Conservation (phyloP, 2,113 vertebrate genomes). For the Siniperca chuatsi region DNA sequence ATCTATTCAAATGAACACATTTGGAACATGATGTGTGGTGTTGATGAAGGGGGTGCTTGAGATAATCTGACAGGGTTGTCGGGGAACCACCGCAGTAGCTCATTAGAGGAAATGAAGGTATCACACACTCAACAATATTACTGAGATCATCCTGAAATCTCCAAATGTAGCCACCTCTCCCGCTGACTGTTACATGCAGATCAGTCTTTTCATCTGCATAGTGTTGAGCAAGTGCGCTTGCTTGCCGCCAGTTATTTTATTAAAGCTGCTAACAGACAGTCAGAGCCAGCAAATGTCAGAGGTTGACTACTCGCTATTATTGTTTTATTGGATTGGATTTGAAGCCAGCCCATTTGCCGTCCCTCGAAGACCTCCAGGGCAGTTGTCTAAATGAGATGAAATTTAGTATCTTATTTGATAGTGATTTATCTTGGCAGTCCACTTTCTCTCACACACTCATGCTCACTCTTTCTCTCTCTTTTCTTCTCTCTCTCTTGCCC, state of each 20-base stretch:
- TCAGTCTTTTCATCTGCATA: conserved; percentile 21
- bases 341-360: conserved; percentile 52
- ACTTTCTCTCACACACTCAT: conserved; percentile 32
- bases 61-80: background rate
- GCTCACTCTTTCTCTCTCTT: conserved; percentile 12
- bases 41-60: background rate
- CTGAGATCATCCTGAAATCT: background rate
- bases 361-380: conserved; percentile 60
- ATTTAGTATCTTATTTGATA: conserved; percentile 68
- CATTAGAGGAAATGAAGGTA: background rate
- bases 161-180: conserved; percentile 1
- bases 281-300: conserved; percentile 63
- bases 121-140: background rate
- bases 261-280: conserved; percentile 52
- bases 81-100: background rate
- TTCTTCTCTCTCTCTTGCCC: conserved; percentile 7
- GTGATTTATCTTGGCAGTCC: conserved; percentile 71
- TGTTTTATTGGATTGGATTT: conserved; percentile 64
- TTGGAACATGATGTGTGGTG: background rate
- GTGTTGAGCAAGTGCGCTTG: conserved; percentile 6
- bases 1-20: background rate
- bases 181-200: conserved; percentile 8
- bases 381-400: conserved; percentile 67
- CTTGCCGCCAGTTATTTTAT: conserved; percentile 46
- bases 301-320: conserved; percentile 55